Conservation (phyloP, 2,797 vertebrate species). For the Tarsius wallacei region DNA sequence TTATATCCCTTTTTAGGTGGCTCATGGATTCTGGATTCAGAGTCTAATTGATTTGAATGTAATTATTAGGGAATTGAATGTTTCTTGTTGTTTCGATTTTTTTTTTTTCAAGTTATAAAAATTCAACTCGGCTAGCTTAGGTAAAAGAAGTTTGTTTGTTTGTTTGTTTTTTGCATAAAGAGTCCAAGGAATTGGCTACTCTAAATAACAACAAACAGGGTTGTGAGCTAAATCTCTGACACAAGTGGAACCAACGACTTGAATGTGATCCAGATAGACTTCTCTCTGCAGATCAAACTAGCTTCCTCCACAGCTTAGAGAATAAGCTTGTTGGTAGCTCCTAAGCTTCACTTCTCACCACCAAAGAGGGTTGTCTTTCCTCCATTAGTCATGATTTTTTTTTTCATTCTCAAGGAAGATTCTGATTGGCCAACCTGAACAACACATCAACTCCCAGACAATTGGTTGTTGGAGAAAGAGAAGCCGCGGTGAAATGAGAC, state of each 20-base stretch:
- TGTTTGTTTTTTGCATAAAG: background rate
- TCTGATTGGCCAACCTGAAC: slow-evolving; percentile 36
- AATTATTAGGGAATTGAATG: slow-evolving; percentile 71
- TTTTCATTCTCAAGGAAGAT: background rate
- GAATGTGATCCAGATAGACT: background rate
- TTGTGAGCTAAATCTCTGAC: background rate
- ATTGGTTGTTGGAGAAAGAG: background rate
- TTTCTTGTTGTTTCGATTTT: slow-evolving; percentile 27
- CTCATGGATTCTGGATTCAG: slow-evolving; percentile 60
- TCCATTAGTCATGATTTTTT: background rate
- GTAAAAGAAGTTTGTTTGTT: background rate
- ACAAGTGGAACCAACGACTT: background rate
- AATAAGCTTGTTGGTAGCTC: background rate
- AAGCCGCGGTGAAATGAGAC: background rate
- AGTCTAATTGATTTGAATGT: slow-evolving; percentile 70
- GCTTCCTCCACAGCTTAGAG: background rate
- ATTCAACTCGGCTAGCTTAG: slow-evolving; percentile 23
- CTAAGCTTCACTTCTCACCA: background rate
- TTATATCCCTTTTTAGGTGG: slow-evolving; percentile 48
- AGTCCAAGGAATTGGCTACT: background rate
- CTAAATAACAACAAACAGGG: background rate
- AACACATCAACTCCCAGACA: background rate
- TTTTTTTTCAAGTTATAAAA: slow-evolving; percentile 48
- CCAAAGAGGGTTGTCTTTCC: background rate
- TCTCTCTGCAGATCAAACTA: background rate